Conservation (phyloP, 2,113 vertebrate genomes). For the Protobothrops mucrosquamatus region DNA sequence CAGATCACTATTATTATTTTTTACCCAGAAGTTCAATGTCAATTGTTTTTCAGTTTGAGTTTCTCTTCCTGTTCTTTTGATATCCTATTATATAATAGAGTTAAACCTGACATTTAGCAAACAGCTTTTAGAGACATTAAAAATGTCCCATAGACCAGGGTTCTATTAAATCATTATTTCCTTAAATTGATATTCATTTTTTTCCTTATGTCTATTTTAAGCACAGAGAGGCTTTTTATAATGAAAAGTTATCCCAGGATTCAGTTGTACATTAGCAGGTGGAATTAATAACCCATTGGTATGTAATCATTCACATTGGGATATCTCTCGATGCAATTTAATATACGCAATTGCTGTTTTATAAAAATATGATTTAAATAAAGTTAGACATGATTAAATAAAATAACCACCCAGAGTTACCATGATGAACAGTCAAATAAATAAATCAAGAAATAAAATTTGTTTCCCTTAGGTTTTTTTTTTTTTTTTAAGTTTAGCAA, state of each 20-base stretch:
- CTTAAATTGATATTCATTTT: neutral
- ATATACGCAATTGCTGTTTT: neutral
- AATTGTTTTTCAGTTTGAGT: neutral
- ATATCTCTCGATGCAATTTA: neutral
- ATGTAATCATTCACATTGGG: neutral
- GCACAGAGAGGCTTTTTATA: neutral
- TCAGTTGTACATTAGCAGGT: neutral
- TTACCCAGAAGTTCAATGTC: too few species aligned
- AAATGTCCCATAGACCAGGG: conserved; percentile 4
- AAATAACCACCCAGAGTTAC: too few species aligned
- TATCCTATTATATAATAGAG: conserved; percentile 11
- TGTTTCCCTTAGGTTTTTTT: neutral
- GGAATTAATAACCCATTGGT: neutral
- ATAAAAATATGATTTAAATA: conserved; percentile 7
- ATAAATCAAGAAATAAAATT: neutral
- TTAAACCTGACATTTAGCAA: conserved; percentile 24
- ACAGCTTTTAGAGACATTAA: conserved; percentile 11
- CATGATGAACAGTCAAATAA: too few species aligned
- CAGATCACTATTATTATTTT: too few species aligned
- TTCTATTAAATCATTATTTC: neutral
- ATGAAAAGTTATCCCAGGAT: rapidly evolving
- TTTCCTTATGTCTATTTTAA: neutral
- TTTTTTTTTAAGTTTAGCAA: neutral
- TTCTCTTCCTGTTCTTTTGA: neutral
- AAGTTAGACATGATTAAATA: neutral